These are phyloP conservation scores for Platynereis dumerilii DNA, from an alignment of 2,888 invertebrate species.

Conservation along the genomic window DNA sequence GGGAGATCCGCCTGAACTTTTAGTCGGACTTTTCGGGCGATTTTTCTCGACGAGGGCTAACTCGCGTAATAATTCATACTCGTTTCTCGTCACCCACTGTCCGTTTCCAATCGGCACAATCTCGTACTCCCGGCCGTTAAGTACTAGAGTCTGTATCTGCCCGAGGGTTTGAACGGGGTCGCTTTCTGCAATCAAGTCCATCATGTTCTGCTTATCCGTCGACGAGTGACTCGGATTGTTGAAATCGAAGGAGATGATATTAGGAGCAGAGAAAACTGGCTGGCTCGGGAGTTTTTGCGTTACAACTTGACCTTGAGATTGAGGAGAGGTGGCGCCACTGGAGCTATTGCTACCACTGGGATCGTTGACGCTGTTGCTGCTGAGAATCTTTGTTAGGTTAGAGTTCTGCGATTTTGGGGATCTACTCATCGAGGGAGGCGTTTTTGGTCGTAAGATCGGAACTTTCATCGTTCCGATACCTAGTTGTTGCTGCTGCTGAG, in stretches of 20 bases:
- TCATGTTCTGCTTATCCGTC: slow-evolving; percentile 16
- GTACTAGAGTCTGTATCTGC: slow-evolving; percentile 33
- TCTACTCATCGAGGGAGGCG: too few species aligned
- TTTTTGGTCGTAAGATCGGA: slow-evolving; percentile 12
- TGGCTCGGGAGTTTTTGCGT: too few species aligned
- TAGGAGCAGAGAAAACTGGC: too few species aligned
- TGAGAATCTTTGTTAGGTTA: background rate
- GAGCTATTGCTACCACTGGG: background rate
- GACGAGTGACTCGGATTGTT: too few species aligned
- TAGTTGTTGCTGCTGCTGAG: too few species aligned
- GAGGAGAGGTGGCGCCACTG: background rate
- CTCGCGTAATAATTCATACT: slow-evolving; percentile 37
- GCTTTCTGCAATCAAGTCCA: slow-evolving; percentile 16
- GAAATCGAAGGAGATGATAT: too few species aligned
- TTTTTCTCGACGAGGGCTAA: slow-evolving; percentile 6
- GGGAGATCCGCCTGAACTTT: too few species aligned
- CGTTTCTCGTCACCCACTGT: slow-evolving; percentile 39
- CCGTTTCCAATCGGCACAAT: slow-evolving; percentile 41
- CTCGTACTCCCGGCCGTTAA: slow-evolving; percentile 42
- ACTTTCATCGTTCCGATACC: slow-evolving; percentile 23
- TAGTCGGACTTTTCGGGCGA: background rate
- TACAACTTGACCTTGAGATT: background rate
- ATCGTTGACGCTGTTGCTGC: background rate
- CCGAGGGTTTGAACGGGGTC: slow-evolving; percentile 1
- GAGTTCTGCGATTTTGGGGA: background rate